These are phyloP conservation scores for Protonemura montana DNA, from an alignment of 2,888 invertebrate species.

Conservation along the genomic window DNA sequence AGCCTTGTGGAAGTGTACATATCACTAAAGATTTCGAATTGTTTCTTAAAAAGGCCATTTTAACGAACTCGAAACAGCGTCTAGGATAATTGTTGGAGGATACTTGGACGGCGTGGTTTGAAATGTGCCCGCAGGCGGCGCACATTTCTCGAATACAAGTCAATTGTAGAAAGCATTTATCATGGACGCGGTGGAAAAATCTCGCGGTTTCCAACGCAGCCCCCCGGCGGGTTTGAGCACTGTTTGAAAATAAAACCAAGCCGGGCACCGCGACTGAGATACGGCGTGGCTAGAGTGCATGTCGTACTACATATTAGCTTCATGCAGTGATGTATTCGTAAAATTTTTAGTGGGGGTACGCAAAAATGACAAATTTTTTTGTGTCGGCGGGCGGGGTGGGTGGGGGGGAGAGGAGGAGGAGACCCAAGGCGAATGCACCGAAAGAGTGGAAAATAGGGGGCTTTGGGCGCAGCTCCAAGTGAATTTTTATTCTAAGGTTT, in stretches of 20 bases:
- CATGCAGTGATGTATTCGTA: no score
- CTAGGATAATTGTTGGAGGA: background rate
- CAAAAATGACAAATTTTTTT: no score
- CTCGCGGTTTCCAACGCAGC: background rate
- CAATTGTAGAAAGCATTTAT: conserved; percentile 12
- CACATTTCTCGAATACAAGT: background rate
- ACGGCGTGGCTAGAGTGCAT: no score
- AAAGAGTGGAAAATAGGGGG: no score
- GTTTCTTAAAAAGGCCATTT: background rate
- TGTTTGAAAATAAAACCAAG: background rate
- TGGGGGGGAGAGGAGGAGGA: no score
- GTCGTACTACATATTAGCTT: no score
- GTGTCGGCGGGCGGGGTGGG: no score
- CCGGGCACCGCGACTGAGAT: background rate
- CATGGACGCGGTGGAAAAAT: background rate
- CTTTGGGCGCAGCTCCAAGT: no score
- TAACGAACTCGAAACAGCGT: background rate
- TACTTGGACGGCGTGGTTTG: background rate
- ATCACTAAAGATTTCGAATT: background rate
- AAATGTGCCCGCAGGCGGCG: background rate
- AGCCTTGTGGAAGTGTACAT: background rate
- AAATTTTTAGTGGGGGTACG: no score
- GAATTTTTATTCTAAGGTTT: no score
- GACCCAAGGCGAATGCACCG: no score
- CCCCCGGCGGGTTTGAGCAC: background rate